Percentiles rank a stretch among this genome's conserved stretches.
phyloP scores from a whole-genome alignment of 2,113 vertebrate species.

The Daubentonia madagascariensis region DNA sequence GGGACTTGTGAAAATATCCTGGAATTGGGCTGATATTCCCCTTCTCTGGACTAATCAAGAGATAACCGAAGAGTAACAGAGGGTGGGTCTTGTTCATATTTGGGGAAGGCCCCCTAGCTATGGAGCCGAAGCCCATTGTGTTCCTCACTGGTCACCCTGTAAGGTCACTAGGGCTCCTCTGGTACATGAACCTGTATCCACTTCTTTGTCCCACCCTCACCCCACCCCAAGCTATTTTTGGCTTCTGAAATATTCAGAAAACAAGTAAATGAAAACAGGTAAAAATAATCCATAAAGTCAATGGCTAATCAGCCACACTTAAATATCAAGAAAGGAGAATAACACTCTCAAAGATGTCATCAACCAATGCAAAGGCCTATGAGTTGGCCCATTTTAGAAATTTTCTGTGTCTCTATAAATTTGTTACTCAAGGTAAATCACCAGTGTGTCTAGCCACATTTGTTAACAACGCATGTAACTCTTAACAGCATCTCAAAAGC shows the following conservation, averaged over 20 bases:
- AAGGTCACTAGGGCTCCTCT: neutral
- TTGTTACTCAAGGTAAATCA: slow-evolving; percentile 72
- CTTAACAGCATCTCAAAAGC: slow-evolving; percentile 76
- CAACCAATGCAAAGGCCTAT: neutral
- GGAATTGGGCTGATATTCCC: neutral
- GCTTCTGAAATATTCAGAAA: slow-evolving; percentile 25
- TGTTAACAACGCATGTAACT: slow-evolving; percentile 70
- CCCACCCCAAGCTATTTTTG: neutral
- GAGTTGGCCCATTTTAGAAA: slow-evolving; percentile 57
- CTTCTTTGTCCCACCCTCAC: neutral
- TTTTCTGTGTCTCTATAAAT: slow-evolving; percentile 64
- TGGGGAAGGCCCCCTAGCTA: neutral
- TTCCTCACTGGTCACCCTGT: neutral
- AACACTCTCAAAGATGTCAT: slow-evolving; percentile 19
- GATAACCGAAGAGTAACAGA: neutral
- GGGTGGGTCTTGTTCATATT: neutral
- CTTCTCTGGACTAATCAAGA: neutral
- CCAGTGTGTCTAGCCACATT: slow-evolving; percentile 60
- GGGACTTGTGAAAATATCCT: neutral
- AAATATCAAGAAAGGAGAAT: slow-evolving; percentile 37
- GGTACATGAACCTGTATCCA: neutral
- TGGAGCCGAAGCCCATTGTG: neutral
- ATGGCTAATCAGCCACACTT: neutral
- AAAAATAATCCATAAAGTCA: slow-evolving; percentile 24
- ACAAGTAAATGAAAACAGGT: neutral